These are phyloP conservation scores for Pogonocichla stellata DNA, from an alignment of 2,113 vertebrate genomes.

Conservation along the genomic window DNA sequence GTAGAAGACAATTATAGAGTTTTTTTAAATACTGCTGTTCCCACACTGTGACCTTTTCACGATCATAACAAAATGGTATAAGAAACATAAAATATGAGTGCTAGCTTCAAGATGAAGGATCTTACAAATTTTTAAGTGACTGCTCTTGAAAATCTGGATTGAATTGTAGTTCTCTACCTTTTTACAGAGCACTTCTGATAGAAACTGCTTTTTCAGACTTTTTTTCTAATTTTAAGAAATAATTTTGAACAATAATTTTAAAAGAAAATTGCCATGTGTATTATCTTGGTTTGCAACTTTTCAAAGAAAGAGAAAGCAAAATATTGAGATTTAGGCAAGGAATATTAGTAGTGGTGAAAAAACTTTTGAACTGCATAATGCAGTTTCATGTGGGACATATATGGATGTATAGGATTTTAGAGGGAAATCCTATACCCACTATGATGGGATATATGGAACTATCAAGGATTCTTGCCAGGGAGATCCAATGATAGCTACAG, in stretches of 20 bases:
- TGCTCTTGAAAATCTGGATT: neutral
- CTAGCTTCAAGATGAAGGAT: neutral
- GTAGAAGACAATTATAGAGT: neutral
- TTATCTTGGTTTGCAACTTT: neutral
- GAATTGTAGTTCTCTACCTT: neutral
- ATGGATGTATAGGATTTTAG: neutral
- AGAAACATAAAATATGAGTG: neutral
- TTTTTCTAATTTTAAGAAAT: neutral
- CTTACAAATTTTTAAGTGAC: neutral
- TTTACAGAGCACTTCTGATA: neutral
- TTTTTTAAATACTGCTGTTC: neutral
- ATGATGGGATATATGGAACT: neutral
- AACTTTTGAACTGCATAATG: neutral
- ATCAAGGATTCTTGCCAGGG: neutral
- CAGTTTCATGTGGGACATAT: neutral
- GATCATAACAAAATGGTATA: neutral
- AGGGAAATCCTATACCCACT: neutral
- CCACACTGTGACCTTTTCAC: neutral
- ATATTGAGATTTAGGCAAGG: neutral
- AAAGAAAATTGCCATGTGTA: neutral
- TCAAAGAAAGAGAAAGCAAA: neutral
- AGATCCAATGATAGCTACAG: accelerated
- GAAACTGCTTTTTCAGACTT: neutral
- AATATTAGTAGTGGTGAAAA: neutral
- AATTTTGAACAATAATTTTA: neutral